Conservation (phyloP, 2,113 vertebrate genomes). For the Apaloderma vittatum region DNA sequence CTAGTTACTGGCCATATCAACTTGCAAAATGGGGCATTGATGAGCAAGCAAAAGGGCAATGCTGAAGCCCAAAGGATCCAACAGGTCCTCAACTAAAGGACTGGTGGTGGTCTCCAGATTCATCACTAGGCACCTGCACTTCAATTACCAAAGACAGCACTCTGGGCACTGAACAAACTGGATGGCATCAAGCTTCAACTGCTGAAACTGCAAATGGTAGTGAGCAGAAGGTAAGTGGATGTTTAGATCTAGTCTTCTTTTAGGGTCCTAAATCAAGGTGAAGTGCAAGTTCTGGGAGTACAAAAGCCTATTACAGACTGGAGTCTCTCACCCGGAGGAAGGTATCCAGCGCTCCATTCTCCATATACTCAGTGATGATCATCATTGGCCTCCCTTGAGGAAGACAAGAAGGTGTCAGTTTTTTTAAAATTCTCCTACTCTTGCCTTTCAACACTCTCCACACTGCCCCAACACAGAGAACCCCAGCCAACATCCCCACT, state of each 20-base stretch:
- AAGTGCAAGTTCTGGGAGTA: not conserved
- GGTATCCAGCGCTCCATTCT: conserved; percentile 93
- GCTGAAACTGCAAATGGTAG: not conserved
- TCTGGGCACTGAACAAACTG: not conserved
- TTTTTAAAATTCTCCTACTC: not conserved
- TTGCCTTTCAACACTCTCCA: not conserved
- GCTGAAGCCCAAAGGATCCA: not conserved
- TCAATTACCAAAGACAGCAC: not conserved
- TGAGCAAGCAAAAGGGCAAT: not conserved
- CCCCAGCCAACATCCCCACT: not conserved
- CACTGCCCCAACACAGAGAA: not conserved
- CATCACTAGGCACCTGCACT: not conserved
- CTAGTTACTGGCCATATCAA: not conserved
- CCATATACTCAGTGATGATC: conserved; percentile 97
- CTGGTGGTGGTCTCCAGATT: not conserved
- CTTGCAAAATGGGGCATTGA: not conserved
- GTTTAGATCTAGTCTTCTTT: not conserved
- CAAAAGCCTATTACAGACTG: not conserved
- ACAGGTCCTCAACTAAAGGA: not conserved
- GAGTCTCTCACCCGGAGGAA: conserved; percentile 89
- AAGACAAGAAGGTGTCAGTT: not conserved
- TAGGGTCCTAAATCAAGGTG: not conserved
- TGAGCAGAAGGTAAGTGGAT: not conserved
- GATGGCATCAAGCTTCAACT: not conserved
- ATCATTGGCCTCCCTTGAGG: conserved; percentile 87